Evolutionary conservation across 2,888 invertebrate species (phyloP), one percentile per base, ranked within the genome.

Genomic region (Pecten maximus): DNA sequence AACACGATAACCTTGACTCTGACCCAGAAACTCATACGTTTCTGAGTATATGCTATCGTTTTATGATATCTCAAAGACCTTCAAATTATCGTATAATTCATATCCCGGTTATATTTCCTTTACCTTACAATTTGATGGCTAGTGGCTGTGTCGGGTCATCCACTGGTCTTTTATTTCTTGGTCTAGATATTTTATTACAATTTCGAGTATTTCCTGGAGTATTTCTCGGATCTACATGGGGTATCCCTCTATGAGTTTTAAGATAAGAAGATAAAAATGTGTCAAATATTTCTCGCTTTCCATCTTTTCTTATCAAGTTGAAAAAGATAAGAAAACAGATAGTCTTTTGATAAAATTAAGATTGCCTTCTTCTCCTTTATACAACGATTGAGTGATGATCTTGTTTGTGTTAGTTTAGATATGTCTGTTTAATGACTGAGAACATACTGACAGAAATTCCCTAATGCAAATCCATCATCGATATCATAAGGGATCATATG

Each of bases 1-100:
- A 74, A 35, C 35, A 10, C 35, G 35, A 74, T 74, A 6, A 35
- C 74, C 74, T 74, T 74, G 74, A 74, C 74, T 35, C 35, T 28
- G 74, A 74, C 74, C 74, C 23, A 74, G 28, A 74, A 35, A 74
- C 74, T 35, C 35, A 35, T 15, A 74, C 23, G 28, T 10, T 74
- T 74, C 74, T 74, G 15, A 10, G 28, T 35, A 28, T 35, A 74
- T 74, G 35, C 0, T 35, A 28, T 0, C 10, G 74, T 74, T 74
- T 74, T 74, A 74, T 74, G 74, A 74, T 74, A 74, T 35, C 74
- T 74, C 74, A 74, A 74, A 74, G 74, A 35, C 74, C 74, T 28
- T 74, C 74, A 35, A 74, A 74, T 74, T 35, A 74, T 74, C 74
- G 6, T 74, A 35, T 74, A 74, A 74, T 74, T 74, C 74, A 28